Evolutionary conservation across 2,113 vertebrate species (phyloP).

Genomic region (Lophura nycthemera): DNA sequence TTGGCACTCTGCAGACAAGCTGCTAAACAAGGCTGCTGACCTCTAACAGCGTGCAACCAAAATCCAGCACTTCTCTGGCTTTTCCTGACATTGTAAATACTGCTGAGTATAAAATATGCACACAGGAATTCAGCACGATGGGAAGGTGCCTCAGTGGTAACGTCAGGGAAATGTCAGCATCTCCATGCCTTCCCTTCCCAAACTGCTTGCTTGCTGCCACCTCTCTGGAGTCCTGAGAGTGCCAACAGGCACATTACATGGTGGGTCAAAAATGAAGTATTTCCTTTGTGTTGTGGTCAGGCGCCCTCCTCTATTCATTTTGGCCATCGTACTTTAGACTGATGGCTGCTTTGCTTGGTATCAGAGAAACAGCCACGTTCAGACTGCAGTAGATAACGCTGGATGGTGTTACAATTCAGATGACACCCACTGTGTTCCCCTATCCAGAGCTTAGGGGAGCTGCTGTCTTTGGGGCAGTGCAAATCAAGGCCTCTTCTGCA

Average conservation of each 20-base stretch:
- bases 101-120: not conserved
- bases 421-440: not conserved
- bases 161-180: not conserved
- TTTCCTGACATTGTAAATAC: not conserved
- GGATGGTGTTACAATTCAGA: not conserved
- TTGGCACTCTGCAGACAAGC: not conserved
- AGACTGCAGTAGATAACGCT: fast-evolving
- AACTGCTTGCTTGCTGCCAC: not conserved
- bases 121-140: not conserved
- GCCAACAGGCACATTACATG: fast-evolving
- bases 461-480: not conserved
- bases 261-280: not conserved
- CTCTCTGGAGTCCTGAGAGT: not conserved
- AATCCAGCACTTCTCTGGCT: not conserved
- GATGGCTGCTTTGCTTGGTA: not conserved
- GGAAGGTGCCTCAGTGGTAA: fast-evolving
- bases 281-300: not conserved
- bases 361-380: fast-evolving
- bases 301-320: not conserved
- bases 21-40: not conserved
- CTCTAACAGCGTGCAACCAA: not conserved
- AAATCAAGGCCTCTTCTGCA: not conserved
- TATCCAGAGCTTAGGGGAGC: not conserved
- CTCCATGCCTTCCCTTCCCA: fast-evolving
- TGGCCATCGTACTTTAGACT: not conserved